phyloP scores from a whole-genome alignment of 2,797 vertebrate species.

The Holocentrus rufus region DNA sequence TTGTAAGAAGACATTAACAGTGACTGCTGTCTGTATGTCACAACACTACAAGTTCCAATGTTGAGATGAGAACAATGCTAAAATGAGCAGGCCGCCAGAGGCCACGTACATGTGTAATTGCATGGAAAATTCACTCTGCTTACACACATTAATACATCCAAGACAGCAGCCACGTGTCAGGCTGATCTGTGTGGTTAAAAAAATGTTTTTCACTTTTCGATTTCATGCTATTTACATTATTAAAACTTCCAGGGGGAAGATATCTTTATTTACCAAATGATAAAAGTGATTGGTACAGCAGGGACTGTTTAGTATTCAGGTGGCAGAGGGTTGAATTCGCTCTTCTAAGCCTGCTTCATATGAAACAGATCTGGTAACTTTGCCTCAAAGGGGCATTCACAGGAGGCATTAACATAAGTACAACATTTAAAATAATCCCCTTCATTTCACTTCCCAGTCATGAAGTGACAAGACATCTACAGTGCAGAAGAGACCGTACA shows the following conservation, averaged over 20 bases:
- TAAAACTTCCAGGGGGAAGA: neutral
- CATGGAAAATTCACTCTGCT: slow-evolving; percentile 27
- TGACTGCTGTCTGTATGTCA: slow-evolving; percentile 34
- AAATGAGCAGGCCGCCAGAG: slow-evolving; percentile 36
- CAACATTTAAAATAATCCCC: slow-evolving; percentile 25
- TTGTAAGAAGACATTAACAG: slow-evolving; percentile 48
- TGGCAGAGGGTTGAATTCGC: neutral
- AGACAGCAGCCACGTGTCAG: slow-evolving; percentile 17
- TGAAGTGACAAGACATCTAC: slow-evolving; percentile 12
- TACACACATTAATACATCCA: slow-evolving; percentile 29
- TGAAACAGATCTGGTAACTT: slow-evolving; percentile 4
- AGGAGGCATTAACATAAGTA: neutral
- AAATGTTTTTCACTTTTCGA: too few relatives aligned
- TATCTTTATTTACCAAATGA: neutral
- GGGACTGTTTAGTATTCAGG: neutral
- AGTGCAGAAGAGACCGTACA: slow-evolving; percentile 7
- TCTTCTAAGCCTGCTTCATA: neutral
- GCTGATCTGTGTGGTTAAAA: neutral
- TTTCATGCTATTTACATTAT: too few relatives aligned
- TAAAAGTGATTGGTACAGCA: neutral
- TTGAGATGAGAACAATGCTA: slow-evolving; percentile 39
- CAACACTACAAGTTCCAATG: slow-evolving; percentile 10
- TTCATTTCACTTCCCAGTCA: slow-evolving; percentile 5
- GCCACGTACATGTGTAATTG: slow-evolving; percentile 15
- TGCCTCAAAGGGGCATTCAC: slow-evolving; percentile 5